Base-by-base conservation (phyloP, 1,140 invertebrate species). In the Zaprionus gabonicus region DNA sequence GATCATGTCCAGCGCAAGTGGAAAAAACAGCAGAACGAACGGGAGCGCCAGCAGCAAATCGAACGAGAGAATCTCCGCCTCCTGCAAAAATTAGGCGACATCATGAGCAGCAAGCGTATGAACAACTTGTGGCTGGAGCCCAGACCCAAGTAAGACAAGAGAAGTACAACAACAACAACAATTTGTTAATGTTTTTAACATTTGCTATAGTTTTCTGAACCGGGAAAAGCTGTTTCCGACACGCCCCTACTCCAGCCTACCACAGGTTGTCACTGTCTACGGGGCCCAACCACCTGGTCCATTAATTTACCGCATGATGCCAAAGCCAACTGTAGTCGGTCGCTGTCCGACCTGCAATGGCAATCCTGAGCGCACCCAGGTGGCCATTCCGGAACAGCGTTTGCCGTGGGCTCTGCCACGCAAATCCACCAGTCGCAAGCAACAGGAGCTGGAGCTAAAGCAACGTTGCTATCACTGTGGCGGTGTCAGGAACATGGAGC, bases 21-120 rank as follows among this genome's bases (percentile, higher is more conserved):
- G 64, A 95, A 95, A 81, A 94, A 94, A 78, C 82, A 93, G 60
- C 94, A 95, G 87, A 93, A 91, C 28, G 94, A 95, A 92, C 82
- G 88, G 31, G 94, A 95, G 87, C 86, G 94, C 57, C 92, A 92
- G 65, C 80, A 92, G 63, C 92, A 93, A 82, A 95, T 95, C 25
- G 93, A 94, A 78, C 81, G 91, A 28, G 94, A 95, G 73, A 95
- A 95, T 82, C 93, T 94, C 17, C 92, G 94, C 4, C 83, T 95
- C n/a, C 80, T 95, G n/a, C 93, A 94, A 76, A 94, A 94, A 80
- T 81, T 95, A 64, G 92, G 91, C 44, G 85, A 93, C 62, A 94
- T 95, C 12, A 95, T 94, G 93, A 79, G 87, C 53, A 94, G 91
- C 9, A 94, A 92, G 75, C 92, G 94, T 65, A 88, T 94, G 28